These are phyloP conservation scores for Naja naja DNA, from an alignment of 2,113 vertebrate species.

Conservation along the genomic window DNA sequence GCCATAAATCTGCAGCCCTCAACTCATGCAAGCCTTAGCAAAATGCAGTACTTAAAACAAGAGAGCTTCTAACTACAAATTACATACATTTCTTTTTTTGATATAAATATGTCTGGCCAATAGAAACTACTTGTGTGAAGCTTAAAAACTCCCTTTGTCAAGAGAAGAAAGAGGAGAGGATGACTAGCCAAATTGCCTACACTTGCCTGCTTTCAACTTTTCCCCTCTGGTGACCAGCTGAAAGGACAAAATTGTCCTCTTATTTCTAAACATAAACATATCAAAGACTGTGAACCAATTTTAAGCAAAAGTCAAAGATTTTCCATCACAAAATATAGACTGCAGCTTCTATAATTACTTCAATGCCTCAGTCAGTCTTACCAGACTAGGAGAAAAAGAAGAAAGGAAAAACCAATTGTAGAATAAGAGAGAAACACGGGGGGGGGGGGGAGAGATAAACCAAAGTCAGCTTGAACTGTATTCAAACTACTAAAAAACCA, in stretches of 20 bases:
- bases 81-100: neutral
- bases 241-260: neutral
- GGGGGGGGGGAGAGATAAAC: neutral
- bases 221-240: too few relatives aligned
- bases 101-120: neutral
- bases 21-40: neutral
- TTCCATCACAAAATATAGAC: neutral
- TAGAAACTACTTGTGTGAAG: neutral
- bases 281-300: neutral
- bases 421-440: neutral
- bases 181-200: neutral
- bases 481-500: neutral
- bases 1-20: neutral
- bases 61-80: neutral
- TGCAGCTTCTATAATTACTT: neutral
- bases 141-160: neutral
- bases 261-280: neutral
- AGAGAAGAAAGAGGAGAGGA: neutral
- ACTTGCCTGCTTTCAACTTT: neutral
- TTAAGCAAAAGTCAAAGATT: neutral
- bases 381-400: neutral
- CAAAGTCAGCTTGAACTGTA: neutral
- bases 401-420: neutral
- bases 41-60: neutral
- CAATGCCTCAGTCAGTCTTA: neutral